phyloP scores from a whole-genome alignment of 2,888 invertebrate species.

The Melanargia galathea region DNA sequence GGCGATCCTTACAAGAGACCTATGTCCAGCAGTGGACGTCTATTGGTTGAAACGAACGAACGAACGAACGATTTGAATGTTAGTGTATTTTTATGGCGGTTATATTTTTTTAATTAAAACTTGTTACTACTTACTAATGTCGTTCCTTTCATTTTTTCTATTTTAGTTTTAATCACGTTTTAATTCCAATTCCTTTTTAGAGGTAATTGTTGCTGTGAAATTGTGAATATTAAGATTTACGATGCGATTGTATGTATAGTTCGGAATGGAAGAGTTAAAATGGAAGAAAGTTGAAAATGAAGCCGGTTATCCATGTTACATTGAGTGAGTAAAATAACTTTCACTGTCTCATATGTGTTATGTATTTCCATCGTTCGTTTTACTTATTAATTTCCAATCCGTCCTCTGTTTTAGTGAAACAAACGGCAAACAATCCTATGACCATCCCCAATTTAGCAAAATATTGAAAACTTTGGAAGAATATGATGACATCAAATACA shows the following conservation, averaged over 20 bases:
- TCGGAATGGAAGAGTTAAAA: conserved; percentile 56
- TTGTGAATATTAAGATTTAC: conserved; percentile 24
- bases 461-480: conserved; percentile 82
- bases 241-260: conserved; percentile 32
- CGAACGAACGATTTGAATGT: too few relatives aligned
- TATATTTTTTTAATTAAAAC: too few relatives aligned
- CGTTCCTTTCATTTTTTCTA: too few relatives aligned
- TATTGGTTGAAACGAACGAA: too few relatives aligned
- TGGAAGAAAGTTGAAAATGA: conserved; percentile 84
- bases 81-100: too few relatives aligned
- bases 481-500: conserved; percentile 87
- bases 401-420: conserved; percentile 68
- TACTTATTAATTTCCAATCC: conserved; percentile 14
- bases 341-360: conserved; percentile 44
- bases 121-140: too few relatives aligned
- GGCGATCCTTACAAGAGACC: too few relatives aligned
- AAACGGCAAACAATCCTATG: conserved; percentile 78
- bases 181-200: too few relatives aligned
- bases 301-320: conserved; percentile 82
- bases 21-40: too few relatives aligned
- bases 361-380: conserved; percentile 35
- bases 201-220: too few relatives aligned
- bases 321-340: conserved; percentile 76
- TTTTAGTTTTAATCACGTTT: too few relatives aligned
- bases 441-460: conserved; percentile 83